These are phyloP conservation scores for Monopis laevigella DNA, from an alignment of 2,888 invertebrate genomes.

Conservation along the genomic window DNA sequence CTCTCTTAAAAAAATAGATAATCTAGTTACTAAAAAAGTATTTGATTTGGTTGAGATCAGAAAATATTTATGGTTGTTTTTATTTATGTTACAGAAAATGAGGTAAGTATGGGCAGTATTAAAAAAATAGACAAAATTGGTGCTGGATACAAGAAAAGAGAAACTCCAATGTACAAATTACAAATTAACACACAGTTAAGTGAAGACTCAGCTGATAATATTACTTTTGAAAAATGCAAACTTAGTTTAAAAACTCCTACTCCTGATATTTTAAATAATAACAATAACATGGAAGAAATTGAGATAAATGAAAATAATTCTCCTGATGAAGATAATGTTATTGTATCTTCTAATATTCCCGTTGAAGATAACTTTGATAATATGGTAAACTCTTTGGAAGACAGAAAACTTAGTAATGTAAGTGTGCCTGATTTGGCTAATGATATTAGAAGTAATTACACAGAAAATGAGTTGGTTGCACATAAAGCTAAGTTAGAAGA, in stretches of 20 bases:
- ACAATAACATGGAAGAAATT: conserved; percentile 23
- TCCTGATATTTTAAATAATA: conserved; percentile 17
- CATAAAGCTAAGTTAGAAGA: conserved; percentile 70
- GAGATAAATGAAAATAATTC: conserved; percentile 20
- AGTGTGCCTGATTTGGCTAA: conserved; percentile 31
- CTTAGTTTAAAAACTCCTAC: conserved; percentile 39
- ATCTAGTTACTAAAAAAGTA: too few species aligned
- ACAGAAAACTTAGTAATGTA: conserved; percentile 26
- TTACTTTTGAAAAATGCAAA: conserved; percentile 49
- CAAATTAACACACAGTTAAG: conserved; percentile 24
- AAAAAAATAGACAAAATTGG: conserved; percentile 36
- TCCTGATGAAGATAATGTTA: conserved; percentile 1
- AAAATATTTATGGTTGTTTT: neutral
- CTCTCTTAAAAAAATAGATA: too few species aligned
- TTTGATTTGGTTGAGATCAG: too few species aligned
- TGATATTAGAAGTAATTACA: conserved; percentile 39
- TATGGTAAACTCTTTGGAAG: neutral
- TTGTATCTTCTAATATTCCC: neutral
- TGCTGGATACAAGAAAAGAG: conserved; percentile 26
- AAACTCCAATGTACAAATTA: conserved; percentile 29
- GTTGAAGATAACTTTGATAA: too few species aligned
- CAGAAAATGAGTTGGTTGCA: conserved; percentile 40
- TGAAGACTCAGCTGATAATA: conserved; percentile 40
- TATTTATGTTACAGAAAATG: neutral
- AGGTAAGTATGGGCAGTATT: too few species aligned